Conservation (phyloP, 2,888 invertebrate species). For the Boloria selene region DNA sequence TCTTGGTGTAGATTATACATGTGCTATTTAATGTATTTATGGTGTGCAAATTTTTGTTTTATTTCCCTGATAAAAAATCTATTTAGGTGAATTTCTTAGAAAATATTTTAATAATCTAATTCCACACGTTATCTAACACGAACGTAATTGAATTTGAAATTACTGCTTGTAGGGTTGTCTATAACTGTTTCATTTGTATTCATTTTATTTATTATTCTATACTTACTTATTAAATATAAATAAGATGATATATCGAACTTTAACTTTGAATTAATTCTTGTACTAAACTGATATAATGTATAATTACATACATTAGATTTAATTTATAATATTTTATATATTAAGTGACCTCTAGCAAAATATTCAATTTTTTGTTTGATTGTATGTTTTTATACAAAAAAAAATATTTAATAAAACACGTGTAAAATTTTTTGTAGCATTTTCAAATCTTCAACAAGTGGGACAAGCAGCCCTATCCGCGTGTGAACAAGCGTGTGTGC, state of each 20-base stretch:
- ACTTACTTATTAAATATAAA: background rate
- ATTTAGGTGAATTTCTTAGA: constrained; percentile 16
- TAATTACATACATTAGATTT: too few species aligned
- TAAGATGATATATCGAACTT: background rate
- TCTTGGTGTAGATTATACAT: too few species aligned
- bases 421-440: too few species aligned
- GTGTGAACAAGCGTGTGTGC: constrained; percentile 34
- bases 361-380: too few species aligned
- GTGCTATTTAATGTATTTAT: too few species aligned
- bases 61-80: background rate
- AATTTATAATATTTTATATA: too few species aligned
- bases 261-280: too few species aligned
- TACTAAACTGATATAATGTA: too few species aligned
- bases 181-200: background rate
- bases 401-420: too few species aligned
- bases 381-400: too few species aligned
- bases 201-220: background rate
- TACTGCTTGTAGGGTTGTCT: constrained; percentile 13
- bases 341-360: too few species aligned
- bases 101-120: constrained; percentile 23
- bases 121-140: constrained; percentile 23
- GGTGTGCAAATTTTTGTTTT: background rate
- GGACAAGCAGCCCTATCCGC: constrained; percentile 4
- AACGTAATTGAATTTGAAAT: constrained; percentile 36
- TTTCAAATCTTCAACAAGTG: background rate